Conservation (phyloP, 1,140 invertebrate genomes). For the Agrypnia vestita region DNA sequence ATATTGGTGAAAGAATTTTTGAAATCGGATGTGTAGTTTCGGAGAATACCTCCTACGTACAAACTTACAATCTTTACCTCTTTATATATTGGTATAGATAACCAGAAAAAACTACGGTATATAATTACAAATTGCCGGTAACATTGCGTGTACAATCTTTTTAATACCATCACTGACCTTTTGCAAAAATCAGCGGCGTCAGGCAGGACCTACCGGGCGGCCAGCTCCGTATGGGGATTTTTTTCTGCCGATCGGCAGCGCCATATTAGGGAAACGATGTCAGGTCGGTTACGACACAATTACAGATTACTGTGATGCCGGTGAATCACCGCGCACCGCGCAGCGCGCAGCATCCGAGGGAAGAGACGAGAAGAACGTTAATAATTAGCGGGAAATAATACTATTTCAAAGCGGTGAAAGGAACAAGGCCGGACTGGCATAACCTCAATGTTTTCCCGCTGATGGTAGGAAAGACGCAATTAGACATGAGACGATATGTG, state of each 20-base stretch:
- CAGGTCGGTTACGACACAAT: conserved; percentile 11
- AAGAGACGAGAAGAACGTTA: neutral
- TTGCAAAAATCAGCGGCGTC: no score
- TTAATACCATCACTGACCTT: no score
- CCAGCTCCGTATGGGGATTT: conserved; percentile 12
- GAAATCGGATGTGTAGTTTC: no score
- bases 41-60: no score
- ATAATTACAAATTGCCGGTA: no score
- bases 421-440: neutral
- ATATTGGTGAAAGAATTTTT: no score
- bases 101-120: no score
- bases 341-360: neutral
- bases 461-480: neutral
- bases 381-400: neutral
- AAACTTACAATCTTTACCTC: no score
- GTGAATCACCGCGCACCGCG: neutral
- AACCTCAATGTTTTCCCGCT: conserved; percentile 1
- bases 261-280: conserved; percentile 20
- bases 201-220: no score
- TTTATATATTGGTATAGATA: no score
- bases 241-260: conserved; percentile 5
- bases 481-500: neutral
- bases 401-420: conserved; percentile 5
- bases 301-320: neutral
- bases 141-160: no score